phyloP scores from a whole-genome alignment of 2,888 invertebrate genomes.

The Stramonita haemastoma region DNA sequence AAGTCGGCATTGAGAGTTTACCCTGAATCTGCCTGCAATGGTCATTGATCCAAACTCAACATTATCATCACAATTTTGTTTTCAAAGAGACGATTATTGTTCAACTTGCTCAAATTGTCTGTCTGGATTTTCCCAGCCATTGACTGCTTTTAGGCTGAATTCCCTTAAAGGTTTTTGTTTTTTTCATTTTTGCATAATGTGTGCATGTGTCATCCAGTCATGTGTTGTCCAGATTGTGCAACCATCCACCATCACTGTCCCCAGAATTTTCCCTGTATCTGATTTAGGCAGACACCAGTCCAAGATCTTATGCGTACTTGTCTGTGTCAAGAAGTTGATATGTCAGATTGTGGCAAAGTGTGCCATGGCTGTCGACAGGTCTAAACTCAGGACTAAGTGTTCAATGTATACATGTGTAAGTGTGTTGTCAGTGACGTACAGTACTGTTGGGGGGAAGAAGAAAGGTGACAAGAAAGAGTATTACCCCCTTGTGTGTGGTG shows the following conservation, averaged over 20 bases:
- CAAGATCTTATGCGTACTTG: conserved; percentile 37
- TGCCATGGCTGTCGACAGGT: conserved; percentile 43
- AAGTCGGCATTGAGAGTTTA: background rate
- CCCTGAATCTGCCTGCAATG: background rate
- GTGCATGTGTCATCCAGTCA: conserved; percentile 4
- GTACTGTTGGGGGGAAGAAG: background rate
- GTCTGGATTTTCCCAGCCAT: background rate
- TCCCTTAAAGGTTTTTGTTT: too few relatives aligned
- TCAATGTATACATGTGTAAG: conserved; percentile 36
- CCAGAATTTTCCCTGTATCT: background rate
- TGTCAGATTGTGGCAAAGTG: conserved; percentile 40
- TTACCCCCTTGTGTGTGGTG: conserved; percentile 11
- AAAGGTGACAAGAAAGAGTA: background rate
- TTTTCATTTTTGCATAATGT: background rate
- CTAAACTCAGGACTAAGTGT: conserved; percentile 44
- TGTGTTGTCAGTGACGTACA: conserved; percentile 33
- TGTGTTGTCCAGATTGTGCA: background rate
- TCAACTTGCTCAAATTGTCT: conserved; percentile 3
- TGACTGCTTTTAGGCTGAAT: background rate
- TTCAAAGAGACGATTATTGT: background rate
- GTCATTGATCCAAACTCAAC: background rate
- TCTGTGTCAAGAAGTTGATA: conserved; percentile 21
- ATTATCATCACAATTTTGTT: background rate
- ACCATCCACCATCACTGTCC: background rate
- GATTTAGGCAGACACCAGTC: conserved; percentile 35